Conservation (phyloP, 2,113 vertebrate species). For the Ptychochromis oligacanthus region DNA sequence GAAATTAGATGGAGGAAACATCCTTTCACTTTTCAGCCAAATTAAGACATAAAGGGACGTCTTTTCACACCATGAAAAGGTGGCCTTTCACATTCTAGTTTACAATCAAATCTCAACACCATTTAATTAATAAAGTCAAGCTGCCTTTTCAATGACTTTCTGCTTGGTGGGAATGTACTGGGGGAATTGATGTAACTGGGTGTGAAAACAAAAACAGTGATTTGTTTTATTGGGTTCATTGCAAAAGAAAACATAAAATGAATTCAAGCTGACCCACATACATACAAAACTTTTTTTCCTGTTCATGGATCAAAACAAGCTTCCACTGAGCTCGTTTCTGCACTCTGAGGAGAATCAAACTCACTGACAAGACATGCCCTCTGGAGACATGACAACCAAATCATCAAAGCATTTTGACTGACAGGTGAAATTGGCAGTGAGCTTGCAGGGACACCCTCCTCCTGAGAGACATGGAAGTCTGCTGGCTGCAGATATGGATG, state of each 20-base stretch:
- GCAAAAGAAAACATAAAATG: too few species aligned
- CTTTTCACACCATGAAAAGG: too few species aligned
- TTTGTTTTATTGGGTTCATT: neutral
- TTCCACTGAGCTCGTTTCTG: neutral
- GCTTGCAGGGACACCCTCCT: constrained; percentile 46
- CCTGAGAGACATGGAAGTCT: constrained; percentile 43
- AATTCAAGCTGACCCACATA: neutral
- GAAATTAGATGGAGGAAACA: too few species aligned
- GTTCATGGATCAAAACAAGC: neutral
- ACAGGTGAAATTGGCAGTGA: constrained; percentile 48
- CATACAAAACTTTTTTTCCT: neutral
- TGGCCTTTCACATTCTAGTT: too few species aligned
- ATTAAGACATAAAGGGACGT: too few species aligned
- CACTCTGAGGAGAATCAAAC: neutral
- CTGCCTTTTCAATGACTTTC: too few species aligned
- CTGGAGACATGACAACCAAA: constrained; percentile 48
- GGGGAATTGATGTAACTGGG: too few species aligned
- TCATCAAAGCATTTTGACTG: constrained; percentile 46
- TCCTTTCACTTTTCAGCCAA: too few species aligned
- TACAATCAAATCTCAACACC: too few species aligned
- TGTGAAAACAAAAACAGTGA: neutral
- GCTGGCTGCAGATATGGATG: constrained; percentile 61
- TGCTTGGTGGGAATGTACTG: too few species aligned
- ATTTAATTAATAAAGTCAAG: too few species aligned
- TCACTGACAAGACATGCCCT: constrained; percentile 36